Evolutionary conservation across 2,113 vertebrate genomes (phyloP), one percentile per base, ranked within the genome.

Genomic region (Coregonus clupeaformis): DNA sequence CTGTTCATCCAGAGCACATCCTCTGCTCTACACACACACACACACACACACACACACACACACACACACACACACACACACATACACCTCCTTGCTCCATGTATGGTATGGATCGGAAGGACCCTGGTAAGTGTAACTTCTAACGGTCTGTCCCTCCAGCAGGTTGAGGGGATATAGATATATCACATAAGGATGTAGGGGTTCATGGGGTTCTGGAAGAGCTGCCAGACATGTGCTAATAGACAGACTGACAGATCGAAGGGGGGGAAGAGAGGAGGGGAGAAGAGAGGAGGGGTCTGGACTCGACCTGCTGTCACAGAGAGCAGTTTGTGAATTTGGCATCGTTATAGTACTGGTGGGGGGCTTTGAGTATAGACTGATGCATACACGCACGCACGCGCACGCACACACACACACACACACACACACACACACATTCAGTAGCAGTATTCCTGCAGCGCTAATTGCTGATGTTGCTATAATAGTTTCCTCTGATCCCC

Each of bases 1-100:
- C 89, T 91, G 89, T 81, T 92, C 82, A 82, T 89, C 76, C 74
- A 72, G 75, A 68, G 79, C 25, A 75, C 80, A 77, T 88, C 83
- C 81, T 78, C 65, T 80, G 69, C 74, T 73, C 74, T 68, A 82
- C 77, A 74, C 81, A 36, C 22, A 0, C 49, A 11, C 16, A 7
- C 47, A 67, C 25, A 24, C 16, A 67, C 63, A 32, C 25, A 66
- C 60, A 49, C 57, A 6, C 22, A 55, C 4, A 6, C 12, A 2
- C n/a, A n/a, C 59, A 4, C 59, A n/a, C 57, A 60, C 57, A 6
- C n/a, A n/a, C 57, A n/a, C n/a, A 60, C 18, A n/a, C 57, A n/a
- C 18, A n/a, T 0, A 60, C n/a, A 20, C 57, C n/a, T 6, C 16
- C 57, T n/a, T 22, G 16, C n/a, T 60, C n/a, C 6, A 20, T 60